Base-by-base conservation (phyloP, 2,797 vertebrate species). In the Neopelma chrysocephalum region DNA sequence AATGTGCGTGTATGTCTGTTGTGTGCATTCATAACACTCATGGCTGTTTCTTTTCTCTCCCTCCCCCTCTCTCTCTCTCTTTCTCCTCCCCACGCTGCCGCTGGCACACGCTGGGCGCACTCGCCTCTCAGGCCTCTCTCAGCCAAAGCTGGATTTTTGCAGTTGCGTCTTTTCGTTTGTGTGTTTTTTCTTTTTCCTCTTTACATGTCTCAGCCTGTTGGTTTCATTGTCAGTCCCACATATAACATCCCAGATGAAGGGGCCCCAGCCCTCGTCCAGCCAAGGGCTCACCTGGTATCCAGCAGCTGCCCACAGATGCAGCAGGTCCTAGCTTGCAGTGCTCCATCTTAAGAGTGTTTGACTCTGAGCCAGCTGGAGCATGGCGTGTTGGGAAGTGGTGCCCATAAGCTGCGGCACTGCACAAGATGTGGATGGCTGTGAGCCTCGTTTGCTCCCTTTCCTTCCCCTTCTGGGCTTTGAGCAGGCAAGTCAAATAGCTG, bases 61-160 rank as follows among this genome's bases (percentile, higher is more conserved):
- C 96, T 93, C 73, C 68, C 97, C 82, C 88, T 94, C 91, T 96
- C 90, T 96, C 89, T 96, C 89, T 96, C 96, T 98, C 94, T 98
- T 62, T 97, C 93, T 96, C 90, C 81, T 96, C 97, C 93, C 96
- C 98, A 98, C 10, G 98, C 99, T 98, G 98, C 98, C 65, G 96
- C 94, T 97, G 88, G 95, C 97, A 94, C 95, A 94, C 97, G 97
- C 97, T 90, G 97, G 98, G 98, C 66, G 92, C 96, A 77, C 97
- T 97, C 97, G 97, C 98, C 98, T 97, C 98, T 98, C 99, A 99
- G 99, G 99, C 99, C 97, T 99, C 99, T 95, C 98, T 99, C 98
- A 99, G 99, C 98, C 99, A 99, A 97, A 99, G 98, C 95, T 99
- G 99, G 99, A 99, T 99, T 98, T 99, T 99, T 98, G 99, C 99